A percentile compares a stretch with the other conserved stretches of the same genome.
Evolutionary conservation across 2,113 vertebrate species (phyloP).

Genomic region (Misgurnus mizolepis): DNA sequence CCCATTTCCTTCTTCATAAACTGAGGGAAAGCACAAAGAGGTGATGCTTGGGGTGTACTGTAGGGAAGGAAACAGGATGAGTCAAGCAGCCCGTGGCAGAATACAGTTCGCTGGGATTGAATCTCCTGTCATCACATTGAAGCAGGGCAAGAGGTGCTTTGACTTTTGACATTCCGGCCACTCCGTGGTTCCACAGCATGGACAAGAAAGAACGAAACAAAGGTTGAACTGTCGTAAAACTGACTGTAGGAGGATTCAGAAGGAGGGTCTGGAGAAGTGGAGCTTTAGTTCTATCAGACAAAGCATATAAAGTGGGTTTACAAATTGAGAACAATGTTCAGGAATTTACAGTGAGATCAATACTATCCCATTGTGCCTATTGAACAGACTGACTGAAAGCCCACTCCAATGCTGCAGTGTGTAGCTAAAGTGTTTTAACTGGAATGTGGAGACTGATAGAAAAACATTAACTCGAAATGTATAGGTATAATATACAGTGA

Average conservation of each 20-base stretch:
- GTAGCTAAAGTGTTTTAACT: constrained; percentile 11
- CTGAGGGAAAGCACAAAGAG: constrained; percentile 45
- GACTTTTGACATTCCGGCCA: constrained; percentile 53
- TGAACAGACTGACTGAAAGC: constrained; percentile 43
- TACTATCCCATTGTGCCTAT: constrained; percentile 47
- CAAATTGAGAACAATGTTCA: constrained; percentile 75
- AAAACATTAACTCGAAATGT: background rate
- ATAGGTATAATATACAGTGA: background rate
- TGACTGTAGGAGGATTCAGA: constrained; percentile 55
- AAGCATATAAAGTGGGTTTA: constrained; percentile 69
- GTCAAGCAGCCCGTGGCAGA: constrained; percentile 45
- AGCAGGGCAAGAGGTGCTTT: constrained; percentile 52
- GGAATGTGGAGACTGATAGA: constrained; percentile 7
- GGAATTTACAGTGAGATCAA: constrained; percentile 69
- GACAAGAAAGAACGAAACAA: constrained; percentile 58
- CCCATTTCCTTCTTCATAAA: constrained; percentile 59
- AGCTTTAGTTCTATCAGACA: constrained; percentile 65
- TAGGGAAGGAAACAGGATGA: constrained; percentile 34
- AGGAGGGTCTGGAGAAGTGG: constrained; percentile 53
- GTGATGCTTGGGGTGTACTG: constrained; percentile 9
- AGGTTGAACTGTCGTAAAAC: constrained; percentile 55
- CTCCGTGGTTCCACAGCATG: constrained; percentile 50
- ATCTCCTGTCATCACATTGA: constrained; percentile 40
- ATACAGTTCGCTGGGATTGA: constrained; percentile 35
- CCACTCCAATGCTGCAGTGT: constrained; percentile 33